These are phyloP conservation scores for Calonectris borealis DNA, from an alignment of 2,113 vertebrate species.

Conservation along the genomic window DNA sequence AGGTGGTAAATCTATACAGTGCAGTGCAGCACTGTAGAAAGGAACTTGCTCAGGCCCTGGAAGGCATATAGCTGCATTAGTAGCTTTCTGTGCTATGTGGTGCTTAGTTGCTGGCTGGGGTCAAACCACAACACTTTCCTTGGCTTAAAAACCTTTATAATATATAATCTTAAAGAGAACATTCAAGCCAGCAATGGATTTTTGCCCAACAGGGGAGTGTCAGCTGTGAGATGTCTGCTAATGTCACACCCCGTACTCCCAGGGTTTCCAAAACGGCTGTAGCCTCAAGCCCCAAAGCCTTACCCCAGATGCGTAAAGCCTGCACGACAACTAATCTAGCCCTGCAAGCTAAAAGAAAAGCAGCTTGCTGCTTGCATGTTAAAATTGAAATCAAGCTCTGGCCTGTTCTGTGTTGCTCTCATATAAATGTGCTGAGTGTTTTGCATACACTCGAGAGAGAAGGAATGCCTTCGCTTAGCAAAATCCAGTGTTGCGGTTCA, in stretches of 20 bases:
- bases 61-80: background rate
- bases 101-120: no score
- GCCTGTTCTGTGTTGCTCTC: background rate
- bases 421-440: background rate
- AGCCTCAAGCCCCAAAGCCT: background rate
- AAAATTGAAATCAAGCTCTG: slow-evolving; percentile 11
- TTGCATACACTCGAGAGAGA: background rate
- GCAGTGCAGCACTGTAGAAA: background rate
- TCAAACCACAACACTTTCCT: background rate
- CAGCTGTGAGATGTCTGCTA: background rate
- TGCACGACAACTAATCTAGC: background rate
- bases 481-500: background rate
- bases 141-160: background rate
- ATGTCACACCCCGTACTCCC: background rate
- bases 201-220: background rate
- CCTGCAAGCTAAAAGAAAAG: slow-evolving; percentile 1
- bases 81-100: background rate
- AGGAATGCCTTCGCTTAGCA: slow-evolving; percentile 14
- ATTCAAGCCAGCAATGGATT: background rate
- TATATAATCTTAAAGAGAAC: background rate
- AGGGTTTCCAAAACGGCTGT: background rate
- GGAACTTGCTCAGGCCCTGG: background rate
- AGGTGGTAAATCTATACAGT: background rate
- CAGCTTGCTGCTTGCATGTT: slow-evolving; percentile 3
- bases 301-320: background rate